These are phyloP conservation scores for Toxotes jaculatrix DNA, from an alignment of 2,113 vertebrate species.

Conservation along the genomic window DNA sequence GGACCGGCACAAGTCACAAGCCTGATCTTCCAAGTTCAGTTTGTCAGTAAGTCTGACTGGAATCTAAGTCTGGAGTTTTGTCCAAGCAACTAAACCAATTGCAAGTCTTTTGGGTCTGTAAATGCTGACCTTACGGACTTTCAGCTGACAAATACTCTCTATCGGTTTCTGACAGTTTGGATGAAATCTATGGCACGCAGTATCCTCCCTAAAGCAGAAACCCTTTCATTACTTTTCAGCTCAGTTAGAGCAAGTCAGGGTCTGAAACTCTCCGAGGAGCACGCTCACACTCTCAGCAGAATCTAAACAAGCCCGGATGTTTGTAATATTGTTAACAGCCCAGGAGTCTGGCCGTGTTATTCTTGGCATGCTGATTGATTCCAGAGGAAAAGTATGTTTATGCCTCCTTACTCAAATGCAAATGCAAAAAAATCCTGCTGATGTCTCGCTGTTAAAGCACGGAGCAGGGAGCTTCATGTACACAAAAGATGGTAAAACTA, in stretches of 20 bases:
- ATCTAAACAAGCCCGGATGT: constrained; percentile 67
- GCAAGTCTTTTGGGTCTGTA: not conserved
- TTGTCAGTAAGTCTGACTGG: not conserved
- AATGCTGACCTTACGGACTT: not conserved
- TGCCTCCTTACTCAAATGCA: constrained; percentile 24
- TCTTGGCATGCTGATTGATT: constrained; percentile 69
- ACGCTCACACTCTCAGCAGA: constrained; percentile 34
- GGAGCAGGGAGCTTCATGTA: not conserved
- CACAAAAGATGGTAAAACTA: not conserved
- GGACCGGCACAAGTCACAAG: not conserved
- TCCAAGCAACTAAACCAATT: not conserved
- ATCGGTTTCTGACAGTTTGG: not conserved
- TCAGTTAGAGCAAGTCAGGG: not conserved
- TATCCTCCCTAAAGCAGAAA: not conserved
- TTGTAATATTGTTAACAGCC: constrained; percentile 71
- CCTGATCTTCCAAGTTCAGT: not conserved
- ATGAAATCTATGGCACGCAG: not conserved
- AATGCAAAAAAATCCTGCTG: constrained; percentile 30
- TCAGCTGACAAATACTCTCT: not conserved
- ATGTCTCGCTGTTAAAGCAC: constrained; percentile 12
- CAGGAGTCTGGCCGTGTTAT: constrained; percentile 58
- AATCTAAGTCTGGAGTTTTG: not conserved
- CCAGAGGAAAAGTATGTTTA: constrained; percentile 71
- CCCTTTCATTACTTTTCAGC: not conserved
- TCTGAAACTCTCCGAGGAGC: constrained; percentile 21